Base-by-base conservation (phyloP, 37 sponge, comb jelly and placozoan species). In the Lycopodina hypogea region DNA sequence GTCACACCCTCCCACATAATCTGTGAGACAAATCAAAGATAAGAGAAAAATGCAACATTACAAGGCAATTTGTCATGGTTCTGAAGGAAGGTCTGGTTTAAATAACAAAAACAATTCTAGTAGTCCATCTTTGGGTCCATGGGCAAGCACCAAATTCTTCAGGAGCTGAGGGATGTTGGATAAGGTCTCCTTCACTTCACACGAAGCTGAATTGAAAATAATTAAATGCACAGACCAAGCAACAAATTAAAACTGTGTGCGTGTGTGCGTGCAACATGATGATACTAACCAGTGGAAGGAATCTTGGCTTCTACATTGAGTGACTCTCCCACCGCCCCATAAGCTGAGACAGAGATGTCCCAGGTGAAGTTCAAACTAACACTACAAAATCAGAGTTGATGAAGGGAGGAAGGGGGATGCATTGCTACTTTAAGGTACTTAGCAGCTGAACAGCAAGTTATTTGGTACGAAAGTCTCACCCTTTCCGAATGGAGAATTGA, bases 111-210 rank as follows among this genome's bases (percentile, higher is more conserved):
- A 38, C 12, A 56, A 53, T 18, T 52, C 36, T 26, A 70, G 4
- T 15, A 80, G 26, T 42, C 42, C 80, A 24, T 80, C 60, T n/a
- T 39, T 71, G 42, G 69, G 71, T 38, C 80, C 80, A 26, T 70
- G 42, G 28, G 37, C 56, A 7, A 23, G 28, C 8, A 70, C 12
- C 71, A 80, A 70, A 60, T 71, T 80, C 60, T 80, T 17, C 56
- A 80, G 56, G 6, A 68, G 68, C 12, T 22, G 79, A 55, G 79
- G 79, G 6, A 78, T 69, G 34, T 4, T 8, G 28, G 56, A 30
- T 1, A 53, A 36, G 2, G 3, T 17, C 33, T 70, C 33, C 79
- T 14, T 19, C 35, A 22, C 36, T 66, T 41, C 42, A 68, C 71
- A 28, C 56, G 52, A 6, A 57, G 45, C 58, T 70, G 56, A 68